Conservation (phyloP, 2,888 invertebrate species). For the Pollenia angustigena region DNA sequence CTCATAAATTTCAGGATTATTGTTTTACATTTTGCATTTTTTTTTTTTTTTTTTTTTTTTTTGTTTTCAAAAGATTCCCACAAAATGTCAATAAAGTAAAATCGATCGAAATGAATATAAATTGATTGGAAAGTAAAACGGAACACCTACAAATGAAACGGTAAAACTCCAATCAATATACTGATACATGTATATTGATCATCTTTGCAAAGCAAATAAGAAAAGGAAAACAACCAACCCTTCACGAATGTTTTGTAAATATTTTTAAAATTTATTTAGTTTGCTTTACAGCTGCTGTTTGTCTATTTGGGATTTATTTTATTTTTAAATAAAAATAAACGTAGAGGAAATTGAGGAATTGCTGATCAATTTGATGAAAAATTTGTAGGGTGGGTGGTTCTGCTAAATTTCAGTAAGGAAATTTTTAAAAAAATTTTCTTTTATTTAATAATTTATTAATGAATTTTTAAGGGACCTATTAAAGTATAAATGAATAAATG, state of each 20-base stretch:
- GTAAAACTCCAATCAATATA: slow-evolving; percentile 19
- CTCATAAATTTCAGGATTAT: slow-evolving; percentile 59
- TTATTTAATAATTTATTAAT: slow-evolving; percentile 25
- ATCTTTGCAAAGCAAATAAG: slow-evolving; percentile 11
- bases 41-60: too few relatives aligned
- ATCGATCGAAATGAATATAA: slow-evolving; percentile 45
- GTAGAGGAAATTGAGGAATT: slow-evolving; percentile 2
- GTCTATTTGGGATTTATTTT: slow-evolving; percentile 28
- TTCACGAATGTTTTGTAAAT: slow-evolving; percentile 25
- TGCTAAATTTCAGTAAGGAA: slow-evolving; percentile 28
- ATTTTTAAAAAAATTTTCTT: slow-evolving; percentile 21
- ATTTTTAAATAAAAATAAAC: slow-evolving; percentile 34
- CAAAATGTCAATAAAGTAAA: slow-evolving; percentile 60
- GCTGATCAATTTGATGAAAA: background rate
- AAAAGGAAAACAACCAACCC: slow-evolving; percentile 46
- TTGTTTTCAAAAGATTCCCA: slow-evolving; percentile 53
- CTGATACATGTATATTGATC: background rate
- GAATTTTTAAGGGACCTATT: background rate
- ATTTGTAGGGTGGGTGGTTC: slow-evolving; percentile 43
- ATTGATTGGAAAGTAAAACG: slow-evolving; percentile 67
- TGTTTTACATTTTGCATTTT: background rate
- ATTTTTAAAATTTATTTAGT: background rate
- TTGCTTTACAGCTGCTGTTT: slow-evolving; percentile 63
- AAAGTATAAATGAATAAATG: slow-evolving; percentile 10
- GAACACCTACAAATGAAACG: slow-evolving; percentile 68